phyloP scores from a whole-genome alignment of 1,140 invertebrate genomes.

The Megathymus violae region DNA sequence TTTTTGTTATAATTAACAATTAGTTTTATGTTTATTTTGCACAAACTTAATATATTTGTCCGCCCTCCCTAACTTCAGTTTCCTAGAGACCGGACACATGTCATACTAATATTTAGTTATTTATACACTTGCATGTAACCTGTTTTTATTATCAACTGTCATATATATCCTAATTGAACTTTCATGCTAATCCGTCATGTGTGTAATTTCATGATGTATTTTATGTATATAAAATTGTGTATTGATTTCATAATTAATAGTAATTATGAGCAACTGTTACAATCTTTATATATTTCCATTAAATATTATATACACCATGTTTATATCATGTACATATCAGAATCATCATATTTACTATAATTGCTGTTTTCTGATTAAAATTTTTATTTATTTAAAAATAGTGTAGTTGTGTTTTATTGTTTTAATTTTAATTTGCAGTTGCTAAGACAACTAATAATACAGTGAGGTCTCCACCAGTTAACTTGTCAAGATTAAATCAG shows the following conservation, averaged over 20 bases:
- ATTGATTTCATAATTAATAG: background rate
- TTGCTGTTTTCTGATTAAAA: background rate
- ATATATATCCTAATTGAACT: background rate
- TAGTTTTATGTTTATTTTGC: background rate
- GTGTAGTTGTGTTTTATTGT: constrained; percentile 4
- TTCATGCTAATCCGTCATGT: background rate
- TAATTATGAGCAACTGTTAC: background rate
- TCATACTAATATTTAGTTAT: constrained; percentile 5
- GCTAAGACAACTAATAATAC: constrained; percentile 66
- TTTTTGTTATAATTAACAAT: constrained; percentile 13
- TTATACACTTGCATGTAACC: background rate
- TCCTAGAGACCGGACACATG: background rate
- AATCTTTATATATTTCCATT: background rate
- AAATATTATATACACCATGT: background rate
- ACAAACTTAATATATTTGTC: background rate
- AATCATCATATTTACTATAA: constrained; percentile 4
- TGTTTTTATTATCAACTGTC: constrained; percentile 5
- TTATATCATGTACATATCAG: constrained; percentile 5
- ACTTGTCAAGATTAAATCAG: constrained; percentile 71
- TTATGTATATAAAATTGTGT: background rate
- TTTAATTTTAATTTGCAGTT: constrained; percentile 55
- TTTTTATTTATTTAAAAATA: constrained; percentile 9
- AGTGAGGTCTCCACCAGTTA: constrained; percentile 68
- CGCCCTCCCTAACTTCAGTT: background rate
- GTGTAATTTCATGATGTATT: background rate